These are phyloP conservation scores for Heterotis niloticus DNA, from an alignment of 2,113 vertebrate species.

Conservation along the genomic window DNA sequence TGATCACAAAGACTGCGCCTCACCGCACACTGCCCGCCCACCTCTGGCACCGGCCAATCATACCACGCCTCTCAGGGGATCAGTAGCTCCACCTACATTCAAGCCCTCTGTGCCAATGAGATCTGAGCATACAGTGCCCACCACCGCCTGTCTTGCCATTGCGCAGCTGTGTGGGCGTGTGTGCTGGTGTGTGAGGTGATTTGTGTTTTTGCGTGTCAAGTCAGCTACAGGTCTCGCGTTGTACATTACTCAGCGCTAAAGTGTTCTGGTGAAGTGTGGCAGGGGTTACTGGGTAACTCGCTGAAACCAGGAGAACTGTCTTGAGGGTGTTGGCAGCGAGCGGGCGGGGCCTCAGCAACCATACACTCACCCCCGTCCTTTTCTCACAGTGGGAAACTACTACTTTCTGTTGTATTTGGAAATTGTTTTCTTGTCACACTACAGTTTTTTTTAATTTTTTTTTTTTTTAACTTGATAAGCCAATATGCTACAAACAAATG, in stretches of 20 bases:
- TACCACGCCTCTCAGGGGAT: constrained; percentile 75
- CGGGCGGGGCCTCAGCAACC: background rate
- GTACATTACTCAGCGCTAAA: constrained; percentile 13
- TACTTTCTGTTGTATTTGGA: background rate
- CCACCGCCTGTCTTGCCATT: constrained; percentile 40
- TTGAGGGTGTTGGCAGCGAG: too few relatives aligned
- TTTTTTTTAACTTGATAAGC: constrained; percentile 42
- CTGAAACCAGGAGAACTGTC: too few relatives aligned
- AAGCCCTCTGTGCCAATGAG: constrained; percentile 71
- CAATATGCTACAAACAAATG: constrained; percentile 30
- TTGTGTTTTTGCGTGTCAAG: constrained; percentile 26
- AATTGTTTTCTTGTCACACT: background rate
- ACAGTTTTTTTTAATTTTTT: constrained; percentile 23
- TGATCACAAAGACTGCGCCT: constrained; percentile 67
- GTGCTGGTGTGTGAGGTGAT: background rate
- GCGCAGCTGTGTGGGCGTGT: background rate
- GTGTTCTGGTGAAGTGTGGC: too few relatives aligned
- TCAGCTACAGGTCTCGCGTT: constrained; percentile 23
- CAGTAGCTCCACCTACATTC: constrained; percentile 71
- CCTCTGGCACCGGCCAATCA: constrained; percentile 38
- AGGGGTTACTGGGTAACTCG: too few relatives aligned
- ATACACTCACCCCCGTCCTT: background rate
- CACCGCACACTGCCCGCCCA: constrained; percentile 33
- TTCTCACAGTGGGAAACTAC: background rate
- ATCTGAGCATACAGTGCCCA: constrained; percentile 71